A percentile compares a stretch with the other conserved stretches of the same genome.
phyloP scores from a whole-genome alignment of 2,113 vertebrate genomes.

The Genyomyrus donnyi region DNA sequence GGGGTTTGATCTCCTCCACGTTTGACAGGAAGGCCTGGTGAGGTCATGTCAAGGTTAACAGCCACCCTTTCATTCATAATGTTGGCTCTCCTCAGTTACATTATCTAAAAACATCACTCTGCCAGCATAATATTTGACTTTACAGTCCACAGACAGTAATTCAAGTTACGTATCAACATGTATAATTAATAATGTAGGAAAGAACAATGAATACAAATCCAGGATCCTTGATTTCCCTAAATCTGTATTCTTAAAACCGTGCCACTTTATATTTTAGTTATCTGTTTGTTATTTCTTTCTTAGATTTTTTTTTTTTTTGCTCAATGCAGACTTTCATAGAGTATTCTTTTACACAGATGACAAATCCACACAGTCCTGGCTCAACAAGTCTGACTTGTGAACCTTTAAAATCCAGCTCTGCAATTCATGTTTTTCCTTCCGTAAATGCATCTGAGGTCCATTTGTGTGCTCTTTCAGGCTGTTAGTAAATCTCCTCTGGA shows the following conservation, averaged over 20 bases:
- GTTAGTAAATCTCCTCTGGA: neutral
- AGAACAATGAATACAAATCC: neutral
- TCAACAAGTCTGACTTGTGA: neutral
- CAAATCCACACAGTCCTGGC: neutral
- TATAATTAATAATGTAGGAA: neutral
- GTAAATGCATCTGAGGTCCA: neutral
- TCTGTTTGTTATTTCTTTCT: neutral
- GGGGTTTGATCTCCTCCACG: neutral
- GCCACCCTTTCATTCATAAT: neutral
- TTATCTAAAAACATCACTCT: neutral
- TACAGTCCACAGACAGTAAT: neutral
- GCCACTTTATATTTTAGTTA: neutral
- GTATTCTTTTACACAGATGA: neutral
- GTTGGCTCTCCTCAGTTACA: neutral
- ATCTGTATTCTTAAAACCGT: neutral
- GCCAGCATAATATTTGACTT: neutral
- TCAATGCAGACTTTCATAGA: neutral
- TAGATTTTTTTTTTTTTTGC: neutral
- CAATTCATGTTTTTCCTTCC: neutral
- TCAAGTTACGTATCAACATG: neutral
- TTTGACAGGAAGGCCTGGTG: neutral
- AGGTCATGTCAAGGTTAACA: slow-evolving; percentile 6
- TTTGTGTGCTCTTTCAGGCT: neutral
- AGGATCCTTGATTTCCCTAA: neutral
- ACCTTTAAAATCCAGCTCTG: neutral